Conservation (phyloP, 2,888 invertebrate species). For the Protophormia terraenovae region DNA sequence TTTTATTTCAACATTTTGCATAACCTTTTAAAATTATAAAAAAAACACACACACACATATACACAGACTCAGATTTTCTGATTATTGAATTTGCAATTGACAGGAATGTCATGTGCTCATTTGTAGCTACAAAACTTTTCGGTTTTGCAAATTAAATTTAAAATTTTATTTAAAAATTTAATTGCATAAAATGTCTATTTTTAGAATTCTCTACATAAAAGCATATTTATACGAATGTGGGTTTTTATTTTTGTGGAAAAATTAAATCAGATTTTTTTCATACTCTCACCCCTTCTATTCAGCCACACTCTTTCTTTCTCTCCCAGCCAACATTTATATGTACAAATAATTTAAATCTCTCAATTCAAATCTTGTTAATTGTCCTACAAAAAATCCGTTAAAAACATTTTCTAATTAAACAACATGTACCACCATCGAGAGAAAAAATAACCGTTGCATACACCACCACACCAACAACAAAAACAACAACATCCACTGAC, state of each 20-base stretch:
- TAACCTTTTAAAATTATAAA: neutral
- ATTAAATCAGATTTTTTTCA: conserved; percentile 12
- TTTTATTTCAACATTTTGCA: too few relatives aligned
- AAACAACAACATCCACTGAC: too few relatives aligned
- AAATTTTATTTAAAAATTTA: conserved; percentile 27
- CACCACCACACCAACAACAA: conserved; percentile 15
- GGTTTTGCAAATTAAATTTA: conserved; percentile 27
- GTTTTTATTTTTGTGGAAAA: conserved; percentile 29
- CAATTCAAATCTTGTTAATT: conserved; percentile 68
- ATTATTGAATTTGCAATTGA: conserved; percentile 21
- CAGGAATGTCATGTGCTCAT: conserved; percentile 2
- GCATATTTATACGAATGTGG: conserved; percentile 20
- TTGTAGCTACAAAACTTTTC: neutral
- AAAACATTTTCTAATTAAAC: conserved; percentile 69
- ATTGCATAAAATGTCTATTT: conserved; percentile 37
- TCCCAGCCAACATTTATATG: neutral
- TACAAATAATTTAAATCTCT: conserved; percentile 66
- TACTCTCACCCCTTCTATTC: neutral
- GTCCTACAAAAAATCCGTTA: conserved; percentile 67
- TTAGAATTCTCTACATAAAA: neutral
- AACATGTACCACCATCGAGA: conserved; percentile 54
- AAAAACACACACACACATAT: neutral
- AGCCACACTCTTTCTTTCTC: neutral
- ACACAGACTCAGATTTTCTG: neutral
- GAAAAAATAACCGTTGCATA: conserved; percentile 53